phyloP scores from a whole-genome alignment of 1,140 invertebrate species.

The Trachelipus rathkii region DNA sequence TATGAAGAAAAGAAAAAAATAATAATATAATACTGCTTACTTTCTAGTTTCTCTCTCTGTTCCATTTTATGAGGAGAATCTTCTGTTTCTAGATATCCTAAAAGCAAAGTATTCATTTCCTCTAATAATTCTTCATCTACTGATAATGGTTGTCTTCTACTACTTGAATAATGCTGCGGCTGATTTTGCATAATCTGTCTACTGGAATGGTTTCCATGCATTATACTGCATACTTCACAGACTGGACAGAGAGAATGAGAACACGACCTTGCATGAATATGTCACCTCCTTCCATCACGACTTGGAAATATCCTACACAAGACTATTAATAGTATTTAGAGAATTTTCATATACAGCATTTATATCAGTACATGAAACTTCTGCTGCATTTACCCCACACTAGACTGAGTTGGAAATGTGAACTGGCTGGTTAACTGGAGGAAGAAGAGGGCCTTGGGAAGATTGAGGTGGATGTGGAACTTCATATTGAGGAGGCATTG shows the following conservation, averaged over 20 bases:
- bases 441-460: constrained; percentile 33
- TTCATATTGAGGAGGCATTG: constrained; percentile 41
- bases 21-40: constrained; percentile 50
- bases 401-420: constrained; percentile 14
- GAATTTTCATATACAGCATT: no score
- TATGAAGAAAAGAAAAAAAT: no score
- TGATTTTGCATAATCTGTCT: constrained; percentile 21
- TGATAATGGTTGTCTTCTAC: constrained; percentile 22
- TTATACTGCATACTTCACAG: no score
- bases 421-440: constrained; percentile 28
- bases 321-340: no score
- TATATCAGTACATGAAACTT: no score
- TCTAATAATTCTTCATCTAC: constrained; percentile 41
- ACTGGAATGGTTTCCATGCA: constrained; percentile 28
- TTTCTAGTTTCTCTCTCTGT: constrained; percentile 68
- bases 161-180: constrained; percentile 6
- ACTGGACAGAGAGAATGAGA: no score
- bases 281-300: no score
- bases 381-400: background rate
- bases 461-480: constrained; percentile 40
- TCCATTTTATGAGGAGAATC: constrained; percentile 68
- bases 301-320: no score
- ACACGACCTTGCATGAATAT: no score
- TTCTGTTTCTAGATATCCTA: constrained; percentile 69
- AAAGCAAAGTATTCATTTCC: constrained; percentile 65